A percentile compares a stretch with the other conserved stretches of the same genome.
Evolutionary conservation across 2,888 invertebrate species (phyloP).

Genomic region (Apoda limacodes): DNA sequence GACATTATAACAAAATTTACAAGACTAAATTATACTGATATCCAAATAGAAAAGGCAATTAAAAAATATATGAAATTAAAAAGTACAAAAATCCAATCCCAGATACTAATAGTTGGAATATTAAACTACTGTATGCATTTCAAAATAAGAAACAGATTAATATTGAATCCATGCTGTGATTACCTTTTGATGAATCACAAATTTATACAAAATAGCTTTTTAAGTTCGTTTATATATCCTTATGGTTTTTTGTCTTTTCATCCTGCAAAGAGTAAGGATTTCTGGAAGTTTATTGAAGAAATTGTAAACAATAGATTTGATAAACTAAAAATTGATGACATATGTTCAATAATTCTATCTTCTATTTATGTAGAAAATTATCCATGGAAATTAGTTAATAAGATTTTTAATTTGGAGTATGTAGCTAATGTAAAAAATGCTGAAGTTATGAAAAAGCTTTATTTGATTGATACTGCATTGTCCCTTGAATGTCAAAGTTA

Average conservation of each 20-base stretch:
- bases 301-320: conserved; percentile 66
- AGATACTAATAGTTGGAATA: conserved; percentile 70
- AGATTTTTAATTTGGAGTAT: conserved; percentile 72
- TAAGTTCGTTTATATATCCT: conserved; percentile 69
- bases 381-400: conserved; percentile 70
- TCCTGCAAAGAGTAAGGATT: conserved; percentile 53
- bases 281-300: conserved; percentile 70
- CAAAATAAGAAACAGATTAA: conserved; percentile 63
- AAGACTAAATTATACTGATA: conserved; percentile 65
- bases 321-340: conserved; percentile 67
- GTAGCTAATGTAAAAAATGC: conserved; percentile 64
- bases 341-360: conserved; percentile 72
- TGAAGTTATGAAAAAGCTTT: conserved; percentile 59
- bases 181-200: conserved; percentile 63
- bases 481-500: conserved; percentile 72
- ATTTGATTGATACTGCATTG: conserved; percentile 74
- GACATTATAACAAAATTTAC: conserved; percentile 67
- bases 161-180: conserved; percentile 69
- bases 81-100: conserved; percentile 48
- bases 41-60: conserved; percentile 67
- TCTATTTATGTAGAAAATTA: conserved; percentile 73
- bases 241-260: conserved; percentile 73
- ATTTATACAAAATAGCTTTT: conserved; percentile 59
- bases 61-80: conserved; percentile 72
- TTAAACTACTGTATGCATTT: conserved; percentile 73